These are phyloP conservation scores for Lymantria dispar DNA, from an alignment of 2,888 invertebrate genomes.

Conservation along the genomic window DNA sequence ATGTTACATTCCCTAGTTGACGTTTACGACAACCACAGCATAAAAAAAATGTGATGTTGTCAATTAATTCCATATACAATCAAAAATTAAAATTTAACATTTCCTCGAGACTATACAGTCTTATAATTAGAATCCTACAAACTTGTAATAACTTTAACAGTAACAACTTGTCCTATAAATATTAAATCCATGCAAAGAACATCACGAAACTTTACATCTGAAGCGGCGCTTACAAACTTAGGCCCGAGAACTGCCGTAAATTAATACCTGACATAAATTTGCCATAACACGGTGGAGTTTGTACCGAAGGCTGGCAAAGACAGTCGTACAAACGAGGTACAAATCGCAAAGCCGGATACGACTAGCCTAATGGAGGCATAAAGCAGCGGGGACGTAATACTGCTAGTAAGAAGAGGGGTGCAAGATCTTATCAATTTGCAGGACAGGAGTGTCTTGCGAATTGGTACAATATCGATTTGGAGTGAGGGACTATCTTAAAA, in stretches of 20 bases:
- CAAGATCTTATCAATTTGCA: slow-evolving; percentile 62
- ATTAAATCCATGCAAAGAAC: slow-evolving; percentile 67
- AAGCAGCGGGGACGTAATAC: slow-evolving; percentile 62
- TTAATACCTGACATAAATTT: slow-evolving; percentile 82
- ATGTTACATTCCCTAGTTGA: too few relatives aligned
- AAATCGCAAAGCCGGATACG: slow-evolving; percentile 67
- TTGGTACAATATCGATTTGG: slow-evolving; percentile 38
- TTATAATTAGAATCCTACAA: neutral
- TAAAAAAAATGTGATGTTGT: too few relatives aligned
- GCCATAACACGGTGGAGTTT: slow-evolving; percentile 75
- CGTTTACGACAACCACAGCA: too few relatives aligned
- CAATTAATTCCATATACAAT: too few relatives aligned
- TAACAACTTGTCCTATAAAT: slow-evolving; percentile 46
- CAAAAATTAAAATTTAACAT: too few relatives aligned
- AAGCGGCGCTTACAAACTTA: slow-evolving; percentile 54
- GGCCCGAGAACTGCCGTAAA: slow-evolving; percentile 73
- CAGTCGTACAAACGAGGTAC: slow-evolving; percentile 67
- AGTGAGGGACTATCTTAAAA: slow-evolving; percentile 39
- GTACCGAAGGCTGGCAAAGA: slow-evolving; percentile 58
- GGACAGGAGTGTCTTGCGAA: slow-evolving; percentile 36
- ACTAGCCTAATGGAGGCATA: slow-evolving; percentile 60
- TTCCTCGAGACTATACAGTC: too few relatives aligned
- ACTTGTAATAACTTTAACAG: neutral
- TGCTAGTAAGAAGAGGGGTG: slow-evolving; percentile 34
- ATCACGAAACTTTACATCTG: slow-evolving; percentile 51